Evolutionary conservation across 35 echinoderm and acorn worm genomes (phyloP).

Genomic region (Eucidaris tribuloides): DNA sequence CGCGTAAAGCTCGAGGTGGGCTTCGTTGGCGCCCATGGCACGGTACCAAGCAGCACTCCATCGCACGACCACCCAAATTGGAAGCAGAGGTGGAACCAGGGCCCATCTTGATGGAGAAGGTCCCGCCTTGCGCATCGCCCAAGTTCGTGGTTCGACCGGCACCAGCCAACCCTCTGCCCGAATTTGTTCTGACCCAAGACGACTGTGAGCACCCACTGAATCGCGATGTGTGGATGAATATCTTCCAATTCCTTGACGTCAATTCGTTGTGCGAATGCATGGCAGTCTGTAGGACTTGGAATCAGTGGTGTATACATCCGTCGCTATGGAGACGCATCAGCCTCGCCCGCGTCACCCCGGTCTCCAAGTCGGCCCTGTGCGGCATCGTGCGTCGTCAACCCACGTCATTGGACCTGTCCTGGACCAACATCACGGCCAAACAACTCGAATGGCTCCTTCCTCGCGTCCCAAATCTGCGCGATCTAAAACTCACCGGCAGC

Average conservation of each 20-base stretch:
- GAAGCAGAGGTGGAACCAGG: constrained; percentile 16
- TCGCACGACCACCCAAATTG: neutral
- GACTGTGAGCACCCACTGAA: constrained; percentile 42
- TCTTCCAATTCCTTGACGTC: constrained; percentile 58
- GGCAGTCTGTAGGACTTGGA: constrained; percentile 94
- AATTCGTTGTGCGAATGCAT: constrained; percentile 65
- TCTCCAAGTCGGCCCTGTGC: constrained; percentile 46
- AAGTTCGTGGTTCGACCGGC: constrained; percentile 82
- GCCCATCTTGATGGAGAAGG: constrained; percentile 44
- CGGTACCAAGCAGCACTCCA: neutral
- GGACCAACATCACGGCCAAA: constrained; percentile 70
- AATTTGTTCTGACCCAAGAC: constrained; percentile 35
- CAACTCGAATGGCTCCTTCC: constrained; percentile 84
- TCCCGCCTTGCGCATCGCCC: constrained; percentile 31
- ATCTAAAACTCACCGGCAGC: constrained; percentile 39
- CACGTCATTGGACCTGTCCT: constrained; percentile 54
- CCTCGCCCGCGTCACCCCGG: constrained; percentile 28
- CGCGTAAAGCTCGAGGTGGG: neutral
- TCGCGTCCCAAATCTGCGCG: constrained; percentile 68
- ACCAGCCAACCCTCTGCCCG: constrained; percentile 65
- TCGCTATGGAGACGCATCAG: constrained; percentile 69
- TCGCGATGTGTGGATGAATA: constrained; percentile 68
- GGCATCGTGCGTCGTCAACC: constrained; percentile 90
- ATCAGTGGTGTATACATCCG: constrained; percentile 86
- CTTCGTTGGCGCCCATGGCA: neutral